Base-by-base conservation (phyloP, 2,888 invertebrate genomes). In the Netelia virgata region DNA sequence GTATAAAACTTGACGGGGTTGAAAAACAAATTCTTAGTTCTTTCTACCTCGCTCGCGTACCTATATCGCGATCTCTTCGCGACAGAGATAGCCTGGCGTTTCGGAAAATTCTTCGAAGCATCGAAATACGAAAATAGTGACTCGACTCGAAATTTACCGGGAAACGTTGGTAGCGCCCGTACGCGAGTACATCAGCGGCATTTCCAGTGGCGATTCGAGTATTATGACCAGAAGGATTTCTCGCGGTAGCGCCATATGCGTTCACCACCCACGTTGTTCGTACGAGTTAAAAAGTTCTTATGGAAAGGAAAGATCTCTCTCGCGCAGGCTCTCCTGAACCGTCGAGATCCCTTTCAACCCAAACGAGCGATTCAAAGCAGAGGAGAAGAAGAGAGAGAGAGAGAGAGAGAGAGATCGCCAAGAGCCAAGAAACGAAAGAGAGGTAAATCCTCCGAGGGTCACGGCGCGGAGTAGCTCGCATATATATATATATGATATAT, bases 341-440 rank as follows among this genome's bases (percentile, higher is more conserved):
- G 76, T 68, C 80, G 86, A 86, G 89, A 92, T 90, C 92, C 91
- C 91, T 92, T 92, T 92, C 91, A 91, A 91, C 91, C 90, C 90
- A 91, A 92, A 92, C 91, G 91, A 92, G 91, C 91, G 90, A 91
- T 92, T 92, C 92, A 91, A 90, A 89, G 89, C 89, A 53, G 41
- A 41, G 47, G 68, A 23, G 61, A 47, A 59, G 20, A 23, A 5
- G 64, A 64, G 64, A 66, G 59, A 63, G 20, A 28, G 43, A 10
- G 23, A 50, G 14, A 18, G 50, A 53, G 55, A 55, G 73, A 73
- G 80, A 69, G 50, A 36, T 59, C 57, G 47, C 47, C 14, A 47
- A 10, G 47, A 47, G 47, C 10, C 43, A 53, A 55, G 72, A 66
- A 76, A 72, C 16, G 55, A 50, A 76, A 80, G 72, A 77, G 81